Conservation (phyloP, 1,140 invertebrate species). For the Bombus superbus region DNA sequence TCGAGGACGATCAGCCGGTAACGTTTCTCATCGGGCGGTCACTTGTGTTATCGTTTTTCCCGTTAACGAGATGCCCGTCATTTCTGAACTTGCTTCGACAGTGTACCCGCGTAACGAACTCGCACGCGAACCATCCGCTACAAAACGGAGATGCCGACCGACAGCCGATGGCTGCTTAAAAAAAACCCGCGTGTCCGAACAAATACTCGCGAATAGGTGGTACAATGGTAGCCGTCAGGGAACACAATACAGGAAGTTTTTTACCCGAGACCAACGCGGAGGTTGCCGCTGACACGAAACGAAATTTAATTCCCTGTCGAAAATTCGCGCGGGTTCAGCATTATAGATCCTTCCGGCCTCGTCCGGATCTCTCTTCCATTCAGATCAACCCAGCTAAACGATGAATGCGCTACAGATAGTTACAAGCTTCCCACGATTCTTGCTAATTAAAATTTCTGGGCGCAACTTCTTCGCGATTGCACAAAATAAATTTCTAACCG, state of each 20-base stretch:
- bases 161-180: conserved; percentile 42
- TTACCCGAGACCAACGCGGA: conserved; percentile 28
- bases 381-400: not conserved
- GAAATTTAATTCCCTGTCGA: conserved; percentile 57
- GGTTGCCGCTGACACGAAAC: conserved; percentile 37
- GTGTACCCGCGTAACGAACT: conserved; percentile 38
- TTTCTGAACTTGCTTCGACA: conserved; percentile 17
- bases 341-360: not conserved
- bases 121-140: conserved; percentile 33
- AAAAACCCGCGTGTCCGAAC: conserved; percentile 33
- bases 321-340: not conserved
- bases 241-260: conserved; percentile 58
- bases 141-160: conserved; percentile 39
- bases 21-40: conserved; percentile 14
- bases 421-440: not conserved
- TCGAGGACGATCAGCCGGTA: conserved; percentile 10
- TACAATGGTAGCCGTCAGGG: conserved; percentile 54
- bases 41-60: conserved; percentile 35
- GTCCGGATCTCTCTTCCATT: not conserved
- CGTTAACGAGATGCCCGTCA: conserved; percentile 45
- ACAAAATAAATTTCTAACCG: not conserved
- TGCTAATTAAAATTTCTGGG: not conserved
- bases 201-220: conserved; percentile 20
- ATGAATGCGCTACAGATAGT: not conserved
- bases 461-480: not conserved